phyloP scores from a whole-genome alignment of 1,140 invertebrate species.

The Eriosoma lanigerum region DNA sequence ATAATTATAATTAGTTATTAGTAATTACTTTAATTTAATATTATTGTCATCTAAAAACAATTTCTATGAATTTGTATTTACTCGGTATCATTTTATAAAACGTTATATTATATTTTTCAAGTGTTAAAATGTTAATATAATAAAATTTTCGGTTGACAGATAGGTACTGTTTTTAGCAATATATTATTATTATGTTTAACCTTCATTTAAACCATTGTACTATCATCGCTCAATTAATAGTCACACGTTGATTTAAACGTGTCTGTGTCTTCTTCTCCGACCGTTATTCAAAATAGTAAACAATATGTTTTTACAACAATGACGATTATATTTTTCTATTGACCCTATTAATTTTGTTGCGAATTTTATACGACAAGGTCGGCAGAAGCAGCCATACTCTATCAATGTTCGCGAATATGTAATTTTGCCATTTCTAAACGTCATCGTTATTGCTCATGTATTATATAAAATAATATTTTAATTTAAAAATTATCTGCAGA shows the following conservation, averaged over 20 bases:
- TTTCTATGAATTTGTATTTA: no score
- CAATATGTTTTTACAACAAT: background rate
- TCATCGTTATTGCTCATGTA: no score
- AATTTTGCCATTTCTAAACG: background rate
- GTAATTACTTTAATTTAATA: no score
- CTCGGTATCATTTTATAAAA: no score
- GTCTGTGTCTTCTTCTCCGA: background rate
- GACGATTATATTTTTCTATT: conserved; percentile 27
- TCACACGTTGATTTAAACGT: background rate
- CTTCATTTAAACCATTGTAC: background rate
- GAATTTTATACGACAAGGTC: conserved; percentile 12
- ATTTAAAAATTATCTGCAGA: conserved; percentile 11
- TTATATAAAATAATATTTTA: background rate
- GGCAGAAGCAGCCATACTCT: background rate
- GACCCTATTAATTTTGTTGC: conserved; percentile 30
- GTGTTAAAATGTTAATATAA: background rate
- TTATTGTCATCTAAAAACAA: no score
- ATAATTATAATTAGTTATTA: no score
- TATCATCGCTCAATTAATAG: background rate
- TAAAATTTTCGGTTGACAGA: background rate
- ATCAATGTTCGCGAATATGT: conserved; percentile 23
- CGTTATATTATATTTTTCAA: background rate
- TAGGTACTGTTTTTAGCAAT: background rate
- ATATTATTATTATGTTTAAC: background rate
- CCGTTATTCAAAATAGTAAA: conserved; percentile 22